A percentile compares a stretch with the other conserved stretches of the same genome.
Evolutionary conservation across 2,797 vertebrate species (phyloP).

Genomic region (Periophthalmus magnuspinnatus): DNA sequence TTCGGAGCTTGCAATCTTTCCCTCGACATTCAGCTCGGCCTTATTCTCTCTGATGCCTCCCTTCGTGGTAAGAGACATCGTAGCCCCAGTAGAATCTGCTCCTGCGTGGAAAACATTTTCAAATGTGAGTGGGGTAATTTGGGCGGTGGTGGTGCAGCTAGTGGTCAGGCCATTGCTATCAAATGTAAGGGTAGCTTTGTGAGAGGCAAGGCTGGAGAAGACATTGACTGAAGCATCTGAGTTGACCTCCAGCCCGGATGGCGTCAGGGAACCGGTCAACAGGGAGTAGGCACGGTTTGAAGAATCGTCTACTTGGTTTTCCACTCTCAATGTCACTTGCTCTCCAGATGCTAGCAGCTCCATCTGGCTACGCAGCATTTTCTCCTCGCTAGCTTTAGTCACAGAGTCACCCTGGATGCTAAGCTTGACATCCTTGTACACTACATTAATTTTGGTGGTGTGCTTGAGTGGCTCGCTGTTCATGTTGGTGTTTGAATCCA

Average conservation of each 20-base stretch:
- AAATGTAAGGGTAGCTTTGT: conserved; percentile 84
- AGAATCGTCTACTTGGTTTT: conserved; percentile 81
- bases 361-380: conserved; percentile 77
- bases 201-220: conserved; percentile 79
- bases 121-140: conserved; percentile 79
- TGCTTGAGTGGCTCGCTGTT: conserved; percentile 80
- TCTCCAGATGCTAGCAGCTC: conserved; percentile 77
- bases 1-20: conserved; percentile 80
- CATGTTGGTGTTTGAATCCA: conserved; percentile 81
- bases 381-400: conserved; percentile 74
- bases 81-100: conserved; percentile 80
- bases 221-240: conserved; percentile 81
- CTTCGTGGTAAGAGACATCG: conserved; percentile 80
- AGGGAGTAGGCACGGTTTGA: conserved; percentile 76
- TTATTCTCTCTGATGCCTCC: conserved; percentile 81
- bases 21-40: conserved; percentile 82
- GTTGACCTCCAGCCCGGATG: conserved; percentile 85
- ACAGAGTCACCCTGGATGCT: conserved; percentile 81
- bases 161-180: conserved; percentile 80
- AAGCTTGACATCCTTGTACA: conserved; percentile 81
- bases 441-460: conserved; percentile 76
- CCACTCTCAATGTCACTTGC: conserved; percentile 78
- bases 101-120: conserved; percentile 85
- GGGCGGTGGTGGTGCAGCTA: conserved; percentile 85
- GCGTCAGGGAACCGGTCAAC: conserved; percentile 81